These are phyloP conservation scores for Cyprinus carpio DNA, from an alignment of 2,113 vertebrate species.

Conservation along the genomic window DNA sequence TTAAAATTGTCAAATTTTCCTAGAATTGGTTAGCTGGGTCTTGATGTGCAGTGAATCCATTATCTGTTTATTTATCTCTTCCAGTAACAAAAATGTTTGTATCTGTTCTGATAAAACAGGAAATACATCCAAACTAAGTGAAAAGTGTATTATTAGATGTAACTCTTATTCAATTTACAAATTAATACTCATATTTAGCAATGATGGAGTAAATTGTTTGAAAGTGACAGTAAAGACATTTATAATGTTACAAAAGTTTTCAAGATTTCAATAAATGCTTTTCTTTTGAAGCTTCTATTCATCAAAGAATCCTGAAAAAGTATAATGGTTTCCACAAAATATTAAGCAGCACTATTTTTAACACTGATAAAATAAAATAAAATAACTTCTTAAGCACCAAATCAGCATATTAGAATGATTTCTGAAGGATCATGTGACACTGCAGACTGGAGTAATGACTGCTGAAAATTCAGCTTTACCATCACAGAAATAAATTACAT, in stretches of 20 bases:
- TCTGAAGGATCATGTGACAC: not conserved
- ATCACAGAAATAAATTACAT: not conserved
- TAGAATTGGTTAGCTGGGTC: not conserved
- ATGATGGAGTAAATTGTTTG: not conserved
- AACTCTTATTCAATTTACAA: not conserved
- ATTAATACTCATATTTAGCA: not conserved
- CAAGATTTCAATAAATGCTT: not conserved
- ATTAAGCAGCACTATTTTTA: too few relatives aligned
- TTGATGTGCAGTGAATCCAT: not conserved
- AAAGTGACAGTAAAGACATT: not conserved
- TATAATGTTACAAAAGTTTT: not conserved
- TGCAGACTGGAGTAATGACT: not conserved
- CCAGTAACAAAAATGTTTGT: not conserved
- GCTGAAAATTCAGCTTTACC: not conserved
- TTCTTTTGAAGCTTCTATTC: not conserved
- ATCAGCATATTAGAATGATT: too few relatives aligned
- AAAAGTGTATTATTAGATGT: not conserved
- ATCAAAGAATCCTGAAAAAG: not conserved
- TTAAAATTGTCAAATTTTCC: not conserved
- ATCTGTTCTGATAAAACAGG: not conserved
- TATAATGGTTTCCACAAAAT: too few relatives aligned
- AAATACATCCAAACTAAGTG: conserved; percentile 1
- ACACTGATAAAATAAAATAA: too few relatives aligned
- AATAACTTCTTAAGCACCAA: too few relatives aligned
- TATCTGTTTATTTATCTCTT: not conserved